Base-by-base conservation (phyloP, 2,113 vertebrate genomes). In the Garra rufa region DNA sequence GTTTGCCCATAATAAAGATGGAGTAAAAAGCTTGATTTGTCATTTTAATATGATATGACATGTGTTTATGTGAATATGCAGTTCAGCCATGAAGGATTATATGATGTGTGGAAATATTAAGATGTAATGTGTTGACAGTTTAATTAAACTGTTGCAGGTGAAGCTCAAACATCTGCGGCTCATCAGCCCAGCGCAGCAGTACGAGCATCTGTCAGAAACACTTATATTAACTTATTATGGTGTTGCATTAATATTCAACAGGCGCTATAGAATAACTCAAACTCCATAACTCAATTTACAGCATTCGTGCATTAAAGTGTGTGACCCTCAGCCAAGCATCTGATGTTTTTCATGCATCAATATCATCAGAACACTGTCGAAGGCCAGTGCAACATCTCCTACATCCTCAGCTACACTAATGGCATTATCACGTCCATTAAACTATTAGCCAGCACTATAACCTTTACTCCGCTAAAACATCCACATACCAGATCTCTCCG, bases 81-180 rank as follows among this genome's bases (percentile, higher is more conserved):
- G 76, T 70, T 86, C 83, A 85, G 81, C 78, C 82, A 15, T 84
- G 74, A 84, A 84, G 67, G 78, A 85, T 82, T 65, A 82, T 74
- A 74, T 50, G 76, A 75, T 6, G 78, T 21, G 82, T 28, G 38
- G 85, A 83, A 63, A 88, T 86, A 85, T 87, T 81, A 87, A 85
- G 80, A 87, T 52, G 48, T 87, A 83, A 85, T 9, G 65, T 80
- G 80, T 71, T 88, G 85, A 88, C 88, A 87, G 83, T 55, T 87
- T 87, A 88, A 88, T 88, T 76, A 81, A 76, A 83, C 75, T 28
- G 85, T 83, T 80, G 61, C 87, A 88, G 87, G 87, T 87, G 85
- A 88, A 75, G 83, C 80, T 85, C 74, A 77, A 85, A 52, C 85
- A 85, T 84, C 83, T 88, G 83, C 88, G 59, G 75, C 74, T 85